Conservation (phyloP, 2,888 invertebrate genomes). For the Hirtodrosophila cameraria region DNA sequence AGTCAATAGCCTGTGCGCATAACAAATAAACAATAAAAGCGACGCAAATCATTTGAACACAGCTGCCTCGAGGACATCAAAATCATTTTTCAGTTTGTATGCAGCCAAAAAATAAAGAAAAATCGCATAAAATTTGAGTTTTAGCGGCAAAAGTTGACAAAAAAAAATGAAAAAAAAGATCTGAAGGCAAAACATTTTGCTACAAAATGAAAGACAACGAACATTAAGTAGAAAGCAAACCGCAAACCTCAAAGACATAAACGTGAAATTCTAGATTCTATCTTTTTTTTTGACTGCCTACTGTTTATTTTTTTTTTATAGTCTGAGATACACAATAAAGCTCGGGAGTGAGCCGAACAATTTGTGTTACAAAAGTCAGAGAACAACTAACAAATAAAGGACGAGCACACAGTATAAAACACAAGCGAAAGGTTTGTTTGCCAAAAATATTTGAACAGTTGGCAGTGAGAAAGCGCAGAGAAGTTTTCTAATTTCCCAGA, state of each 20-base stretch:
- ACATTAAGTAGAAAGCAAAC: slow-evolving; percentile 16
- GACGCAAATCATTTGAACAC: slow-evolving; percentile 51
- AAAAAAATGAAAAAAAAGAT: slow-evolving; percentile 2
- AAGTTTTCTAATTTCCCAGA: slow-evolving; percentile 75
- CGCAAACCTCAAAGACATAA: slow-evolving; percentile 45
- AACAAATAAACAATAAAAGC: slow-evolving; percentile 48
- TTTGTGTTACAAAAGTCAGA: slow-evolving; percentile 18
- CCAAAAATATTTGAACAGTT: slow-evolving; percentile 55
- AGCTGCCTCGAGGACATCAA: slow-evolving; percentile 58
- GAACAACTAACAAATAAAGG: slow-evolving; percentile 28
- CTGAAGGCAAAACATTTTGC: neutral
- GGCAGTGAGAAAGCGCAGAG: slow-evolving; percentile 38
- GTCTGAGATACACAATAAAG: slow-evolving; percentile 47
- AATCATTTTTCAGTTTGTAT: slow-evolving; percentile 47
- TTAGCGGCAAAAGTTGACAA: slow-evolving; percentile 2
- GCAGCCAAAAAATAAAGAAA: slow-evolving; percentile 9
- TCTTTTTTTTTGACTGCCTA: slow-evolving; percentile 11
- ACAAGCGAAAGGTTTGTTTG: slow-evolving; percentile 57
- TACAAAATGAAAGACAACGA: slow-evolving; percentile 2
- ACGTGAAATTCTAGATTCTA: slow-evolving; percentile 50
- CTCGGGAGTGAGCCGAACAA: slow-evolving; percentile 10
- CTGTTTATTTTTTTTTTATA: slow-evolving; percentile 44
- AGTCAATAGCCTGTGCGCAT: slow-evolving; percentile 30
- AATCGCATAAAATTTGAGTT: slow-evolving; percentile 22
- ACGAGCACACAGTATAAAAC: slow-evolving; percentile 13